Conservation (phyloP, 1,140 invertebrate species). For the Lasioglossum baleicum region DNA sequence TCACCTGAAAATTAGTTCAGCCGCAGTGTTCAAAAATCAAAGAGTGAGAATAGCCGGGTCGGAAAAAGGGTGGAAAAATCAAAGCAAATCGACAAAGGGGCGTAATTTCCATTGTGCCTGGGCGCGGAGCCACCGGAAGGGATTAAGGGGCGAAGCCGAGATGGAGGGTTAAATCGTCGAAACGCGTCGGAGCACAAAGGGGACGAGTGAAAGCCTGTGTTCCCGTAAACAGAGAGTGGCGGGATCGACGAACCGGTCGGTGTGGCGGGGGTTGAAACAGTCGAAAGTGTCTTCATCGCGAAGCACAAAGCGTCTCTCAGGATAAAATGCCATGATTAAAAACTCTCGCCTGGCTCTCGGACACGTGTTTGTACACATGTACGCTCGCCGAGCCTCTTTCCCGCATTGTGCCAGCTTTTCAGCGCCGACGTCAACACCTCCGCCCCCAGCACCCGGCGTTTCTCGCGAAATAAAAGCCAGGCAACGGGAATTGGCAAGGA, state of each 20-base stretch:
- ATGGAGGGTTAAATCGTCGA: constrained; percentile 35
- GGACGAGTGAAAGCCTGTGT: neutral
- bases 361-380: constrained; percentile 1
- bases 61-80: neutral
- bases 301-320: constrained; percentile 32
- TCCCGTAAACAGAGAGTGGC: constrained; percentile 10
- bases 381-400: neutral
- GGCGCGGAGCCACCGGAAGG: constrained; percentile 4
- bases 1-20: too few species aligned
- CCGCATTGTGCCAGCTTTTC: neutral
- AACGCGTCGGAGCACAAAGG: constrained; percentile 14
- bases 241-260: too few species aligned
- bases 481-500: neutral
- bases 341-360: constrained; percentile 15
- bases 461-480: constrained; percentile 1
- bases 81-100: constrained; percentile 1
- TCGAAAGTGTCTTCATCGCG: constrained; percentile 32
- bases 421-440: neutral
- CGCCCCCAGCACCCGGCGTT: neutral
- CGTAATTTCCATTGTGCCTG: neutral
- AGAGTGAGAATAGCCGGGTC: neutral
- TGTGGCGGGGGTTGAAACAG: neutral
- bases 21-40: too few species aligned
- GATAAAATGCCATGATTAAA: constrained; percentile 52
- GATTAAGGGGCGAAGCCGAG: constrained; percentile 29